These are phyloP conservation scores for Lepus europaeus DNA, from an alignment of 2,113 vertebrate genomes.

Conservation along the genomic window DNA sequence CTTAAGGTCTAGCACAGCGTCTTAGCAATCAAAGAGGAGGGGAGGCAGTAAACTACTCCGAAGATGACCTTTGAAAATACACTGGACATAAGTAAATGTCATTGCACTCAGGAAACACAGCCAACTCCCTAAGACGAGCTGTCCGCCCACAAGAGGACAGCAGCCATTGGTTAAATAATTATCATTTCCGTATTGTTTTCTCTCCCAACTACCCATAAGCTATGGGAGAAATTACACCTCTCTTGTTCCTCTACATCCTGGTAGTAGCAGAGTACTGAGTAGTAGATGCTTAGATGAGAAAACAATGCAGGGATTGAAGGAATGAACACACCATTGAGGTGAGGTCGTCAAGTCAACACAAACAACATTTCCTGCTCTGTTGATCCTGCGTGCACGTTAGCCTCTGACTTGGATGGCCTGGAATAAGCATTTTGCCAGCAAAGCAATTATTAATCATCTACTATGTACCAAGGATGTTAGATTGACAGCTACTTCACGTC, in stretches of 20 bases:
- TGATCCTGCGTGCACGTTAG: background rate
- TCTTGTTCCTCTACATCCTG: background rate
- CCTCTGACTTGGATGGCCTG: background rate
- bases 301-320: background rate
- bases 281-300: background rate
- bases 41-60: background rate
- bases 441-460: background rate
- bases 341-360: background rate
- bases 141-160: background rate
- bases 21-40: background rate
- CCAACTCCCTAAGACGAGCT: background rate
- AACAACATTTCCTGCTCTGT: background rate
- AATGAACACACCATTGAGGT: background rate
- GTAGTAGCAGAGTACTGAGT: background rate
- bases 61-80: conserved; percentile 26
- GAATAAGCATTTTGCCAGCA: background rate
- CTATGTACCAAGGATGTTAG: background rate
- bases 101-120: background rate
- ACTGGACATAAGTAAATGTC: background rate
- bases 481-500: background rate
- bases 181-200: background rate
- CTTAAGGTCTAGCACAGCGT: background rate
- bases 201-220: background rate
- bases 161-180: background rate
- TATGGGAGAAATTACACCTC: background rate